Evolutionary conservation across 2,888 invertebrate genomes (phyloP), one percentile per base, ranked within the genome.

Genomic region (Ephialtes manifestator): DNA sequence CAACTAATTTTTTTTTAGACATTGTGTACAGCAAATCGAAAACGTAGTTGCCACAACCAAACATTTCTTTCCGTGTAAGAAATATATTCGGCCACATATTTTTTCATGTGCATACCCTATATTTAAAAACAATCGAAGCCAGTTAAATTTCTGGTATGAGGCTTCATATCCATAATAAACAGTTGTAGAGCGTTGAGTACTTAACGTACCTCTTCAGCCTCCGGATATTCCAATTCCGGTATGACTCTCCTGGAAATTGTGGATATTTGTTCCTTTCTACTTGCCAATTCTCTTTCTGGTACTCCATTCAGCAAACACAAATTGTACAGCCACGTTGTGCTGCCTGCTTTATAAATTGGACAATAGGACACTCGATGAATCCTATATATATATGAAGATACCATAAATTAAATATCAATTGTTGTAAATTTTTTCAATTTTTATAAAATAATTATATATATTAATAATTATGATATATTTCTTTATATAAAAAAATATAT

Each of bases 301-400:
- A 93, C 89, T 1, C 94, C 94, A 84, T 93, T 94, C 48, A 95
- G 89, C n/a, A 93, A 86, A 82, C 94, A 93, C 86, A 95, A 91
- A 89, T 95, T 94, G 88, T 94, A 93, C 1, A 95, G 91, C 94
- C 94, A 95, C 7, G 94, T 94, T 7, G 95, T 94, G 8, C 94
- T 94, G 7, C 94, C 95, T 15, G 95, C 94, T 91, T 95, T 95
- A 90, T 95, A 95, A 31, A 95, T 92, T 4, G 95, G 95, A 86
- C 95, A 95, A 90, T 94, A 95, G 0, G 94, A 94, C 74, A 95
- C 76, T 75, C 93, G 92, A 87, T 94, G 92, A 7, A 88, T 86
- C 84, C 94, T 95, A 86, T 7, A 85, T 95, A 86, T 7, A 85
- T 85, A 48, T 48, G 7, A 51, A 18, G 18, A 8, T 51, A 39